Evolutionary conservation across 2,888 invertebrate genomes (phyloP).

Genomic region (Leucania comma): DNA sequence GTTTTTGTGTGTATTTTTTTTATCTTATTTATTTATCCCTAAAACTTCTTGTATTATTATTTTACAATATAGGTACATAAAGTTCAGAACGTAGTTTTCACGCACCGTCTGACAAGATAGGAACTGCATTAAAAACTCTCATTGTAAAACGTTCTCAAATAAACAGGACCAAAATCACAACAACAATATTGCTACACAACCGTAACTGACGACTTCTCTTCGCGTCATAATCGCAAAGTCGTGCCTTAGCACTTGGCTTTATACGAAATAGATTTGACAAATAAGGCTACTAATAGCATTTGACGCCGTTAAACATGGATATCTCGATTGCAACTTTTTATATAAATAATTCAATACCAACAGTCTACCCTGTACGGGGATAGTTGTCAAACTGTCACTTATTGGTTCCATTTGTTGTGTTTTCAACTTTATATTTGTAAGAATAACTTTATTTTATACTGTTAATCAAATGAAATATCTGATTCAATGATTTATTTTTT

Average conservation of each 20-base stretch:
- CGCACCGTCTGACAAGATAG: too few species aligned
- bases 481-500: too few species aligned
- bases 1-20: too few species aligned
- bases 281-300: conserved; percentile 57
- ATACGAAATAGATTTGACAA: conserved; percentile 39
- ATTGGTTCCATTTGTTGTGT: too few species aligned
- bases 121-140: not conserved
- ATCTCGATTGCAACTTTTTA: conserved; percentile 17
- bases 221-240: conserved; percentile 21
- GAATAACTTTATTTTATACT: too few species aligned
- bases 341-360: not conserved
- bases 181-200: conserved; percentile 5
- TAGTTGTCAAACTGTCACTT: not conserved
- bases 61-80: too few species aligned
- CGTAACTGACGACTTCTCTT: not conserved
- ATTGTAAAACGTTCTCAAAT: not conserved
- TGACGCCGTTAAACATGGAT: conserved; percentile 47
- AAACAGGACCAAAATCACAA: not conserved
- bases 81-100: too few species aligned
- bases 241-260: conserved; percentile 21
- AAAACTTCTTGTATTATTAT: too few species aligned
- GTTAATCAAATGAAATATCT: too few species aligned
- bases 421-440: too few species aligned
- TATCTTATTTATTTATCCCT: too few species aligned
- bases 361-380: too few species aligned